phyloP scores from a whole-genome alignment of 2,888 invertebrate genomes.

The Thumatha senex region DNA sequence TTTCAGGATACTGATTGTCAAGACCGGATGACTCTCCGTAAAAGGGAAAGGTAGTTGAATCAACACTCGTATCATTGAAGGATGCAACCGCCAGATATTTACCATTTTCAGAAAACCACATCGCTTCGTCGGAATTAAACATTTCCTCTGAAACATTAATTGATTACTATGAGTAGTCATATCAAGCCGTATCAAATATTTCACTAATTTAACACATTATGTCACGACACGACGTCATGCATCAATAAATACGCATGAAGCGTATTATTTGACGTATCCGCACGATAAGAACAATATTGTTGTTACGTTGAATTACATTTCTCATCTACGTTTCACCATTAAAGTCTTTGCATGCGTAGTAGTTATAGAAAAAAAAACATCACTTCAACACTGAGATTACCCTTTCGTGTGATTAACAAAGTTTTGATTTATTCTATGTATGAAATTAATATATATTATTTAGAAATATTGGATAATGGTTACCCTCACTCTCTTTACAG shows the following conservation, averaged over 20 bases:
- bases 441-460: too few relatives aligned
- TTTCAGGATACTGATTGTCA: constrained; percentile 86
- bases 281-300: constrained; percentile 1
- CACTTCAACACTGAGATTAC: too few relatives aligned
- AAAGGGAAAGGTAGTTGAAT: constrained; percentile 84
- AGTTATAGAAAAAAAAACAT: too few relatives aligned
- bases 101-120: constrained; percentile 92
- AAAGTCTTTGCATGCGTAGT: too few relatives aligned
- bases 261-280: constrained; percentile 4
- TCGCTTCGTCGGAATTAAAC: constrained; percentile 86
- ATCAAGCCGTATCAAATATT: not conserved
- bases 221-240: not conserved
- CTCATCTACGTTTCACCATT: not conserved
- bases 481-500: too few relatives aligned
- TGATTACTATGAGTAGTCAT: not conserved
- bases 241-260: not conserved
- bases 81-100: constrained; percentile 87
- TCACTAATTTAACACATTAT: not conserved
- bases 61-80: constrained; percentile 88
- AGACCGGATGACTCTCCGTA: constrained; percentile 86
- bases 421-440: too few relatives aligned
- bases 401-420: too few relatives aligned
- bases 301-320: not conserved
- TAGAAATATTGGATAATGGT: too few relatives aligned
- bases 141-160: constrained; percentile 87